Conservation (phyloP, 2,888 invertebrate genomes). For the Neoitamus cyanurus region DNA sequence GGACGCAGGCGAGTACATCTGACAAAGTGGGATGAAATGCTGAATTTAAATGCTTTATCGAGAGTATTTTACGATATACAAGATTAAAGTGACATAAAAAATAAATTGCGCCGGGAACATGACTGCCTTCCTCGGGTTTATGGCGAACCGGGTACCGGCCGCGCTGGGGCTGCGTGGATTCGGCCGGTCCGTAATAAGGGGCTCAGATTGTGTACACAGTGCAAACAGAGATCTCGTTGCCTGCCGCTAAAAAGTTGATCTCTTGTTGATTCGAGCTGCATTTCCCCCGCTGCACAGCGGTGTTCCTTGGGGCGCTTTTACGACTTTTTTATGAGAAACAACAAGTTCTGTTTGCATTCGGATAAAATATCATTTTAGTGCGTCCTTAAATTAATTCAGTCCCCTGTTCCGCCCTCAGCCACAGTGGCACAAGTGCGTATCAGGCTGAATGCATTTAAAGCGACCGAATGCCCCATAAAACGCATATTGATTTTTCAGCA, state of each 20-base stretch:
- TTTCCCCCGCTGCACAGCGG: not conserved
- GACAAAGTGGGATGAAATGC: slow-evolving; percentile 44
- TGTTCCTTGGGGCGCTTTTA: not conserved
- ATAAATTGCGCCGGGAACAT: slow-evolving; percentile 44
- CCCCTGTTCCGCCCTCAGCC: not conserved
- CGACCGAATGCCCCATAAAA: slow-evolving; percentile 5
- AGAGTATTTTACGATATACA: slow-evolving; percentile 46
- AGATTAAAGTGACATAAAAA: slow-evolving; percentile 49
- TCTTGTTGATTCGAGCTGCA: slow-evolving; percentile 30
- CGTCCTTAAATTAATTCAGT: slow-evolving; percentile 2
- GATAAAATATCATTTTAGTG: slow-evolving; percentile 19
- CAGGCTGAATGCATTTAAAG: not conserved
- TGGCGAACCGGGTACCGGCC: not conserved
- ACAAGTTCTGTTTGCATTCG: slow-evolving; percentile 16
- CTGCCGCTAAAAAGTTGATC: slow-evolving; percentile 22
- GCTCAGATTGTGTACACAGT: not conserved
- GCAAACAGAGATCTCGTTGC: slow-evolving; percentile 18
- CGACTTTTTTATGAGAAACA: slow-evolving; percentile 15
- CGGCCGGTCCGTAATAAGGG: not conserved
- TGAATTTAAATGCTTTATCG: slow-evolving; percentile 37
- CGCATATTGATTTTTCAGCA: not conserved
- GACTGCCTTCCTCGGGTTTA: slow-evolving; percentile 27
- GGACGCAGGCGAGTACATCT: slow-evolving; percentile 32
- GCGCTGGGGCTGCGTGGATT: not conserved
- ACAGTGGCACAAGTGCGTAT: not conserved